These are phyloP conservation scores for Menidia menidia DNA, from an alignment of 2,797 vertebrate genomes.

Conservation along the genomic window DNA sequence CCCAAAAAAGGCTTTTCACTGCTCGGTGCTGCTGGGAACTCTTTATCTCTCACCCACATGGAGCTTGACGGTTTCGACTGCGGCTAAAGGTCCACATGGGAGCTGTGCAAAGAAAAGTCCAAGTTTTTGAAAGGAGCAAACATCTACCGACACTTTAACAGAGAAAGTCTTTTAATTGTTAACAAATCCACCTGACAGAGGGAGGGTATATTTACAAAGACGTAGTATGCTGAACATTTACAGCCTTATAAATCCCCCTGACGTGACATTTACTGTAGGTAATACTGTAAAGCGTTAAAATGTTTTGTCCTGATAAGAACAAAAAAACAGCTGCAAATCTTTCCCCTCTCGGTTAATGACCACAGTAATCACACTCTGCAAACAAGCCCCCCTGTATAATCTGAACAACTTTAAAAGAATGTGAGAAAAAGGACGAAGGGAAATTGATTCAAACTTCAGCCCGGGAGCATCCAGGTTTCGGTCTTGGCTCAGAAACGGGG, in stretches of 20 bases:
- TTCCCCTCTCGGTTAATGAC: conserved; percentile 6
- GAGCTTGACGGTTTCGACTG: conserved; percentile 64
- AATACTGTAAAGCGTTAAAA: background rate
- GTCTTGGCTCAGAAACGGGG: conserved; percentile 24
- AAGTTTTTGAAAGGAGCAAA: background rate
- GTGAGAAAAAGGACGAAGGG: conserved; percentile 14
- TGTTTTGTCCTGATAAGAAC: background rate
- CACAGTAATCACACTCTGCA: conserved; percentile 29
- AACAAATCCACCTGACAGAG: conserved; percentile 27
- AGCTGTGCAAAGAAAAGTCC: conserved; percentile 29
- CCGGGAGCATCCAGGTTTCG: conserved; percentile 23
- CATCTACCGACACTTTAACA: too few relatives aligned
- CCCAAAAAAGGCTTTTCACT: conserved; percentile 82
- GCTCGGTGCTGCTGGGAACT: conserved; percentile 66
- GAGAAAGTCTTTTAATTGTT: conserved; percentile 41
- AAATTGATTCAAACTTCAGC: conserved; percentile 13
- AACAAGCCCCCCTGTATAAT: conserved; percentile 28
- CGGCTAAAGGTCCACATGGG: conserved; percentile 49
- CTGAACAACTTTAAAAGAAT: conserved; percentile 33
- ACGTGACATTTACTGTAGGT: conserved; percentile 8
- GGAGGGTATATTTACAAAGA: conserved; percentile 18
- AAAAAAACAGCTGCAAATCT: background rate
- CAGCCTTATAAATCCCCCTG: conserved; percentile 16
- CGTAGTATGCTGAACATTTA: conserved; percentile 57
- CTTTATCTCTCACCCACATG: conserved; percentile 62